Evolutionary conservation across 2,113 vertebrate species (phyloP), one percentile per base, ranked within the genome.

Genomic region (Leuciscus idus): DNA sequence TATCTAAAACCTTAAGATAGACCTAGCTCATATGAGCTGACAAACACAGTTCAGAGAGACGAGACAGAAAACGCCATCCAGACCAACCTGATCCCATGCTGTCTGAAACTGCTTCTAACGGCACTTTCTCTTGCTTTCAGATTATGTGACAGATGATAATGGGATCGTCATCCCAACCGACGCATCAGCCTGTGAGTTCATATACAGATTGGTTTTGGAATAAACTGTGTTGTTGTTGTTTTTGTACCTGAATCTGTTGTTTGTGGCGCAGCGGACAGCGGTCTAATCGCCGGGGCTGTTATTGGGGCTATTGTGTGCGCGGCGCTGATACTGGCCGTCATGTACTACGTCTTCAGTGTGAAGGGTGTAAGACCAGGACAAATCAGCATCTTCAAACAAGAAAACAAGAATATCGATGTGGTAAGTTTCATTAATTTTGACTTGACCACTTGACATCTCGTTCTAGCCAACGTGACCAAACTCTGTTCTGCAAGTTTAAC

Each of bases 291-390:
- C 0, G 95, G 92, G 0, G 92, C 77, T 0, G 0, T 94, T 23
- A 89, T 94, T 2, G 92, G 87, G 26, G 92, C 90, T 11, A 10
- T 94, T 0, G 0, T 92, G 43, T 1, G 90, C 0, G 10, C 85
- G 28, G 23, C 1, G 59, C 19, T 94, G 57, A 77, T 94, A 2
- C 55, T 66, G 1, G 94, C 91, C 17, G 13, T 88, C 6, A 50
- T 94, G 28, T 95, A 87, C 89, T 96, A 93, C 2, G 0, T 91
- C 62, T 87, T 94, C 77, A 86, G n/a, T 0, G 87, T 94, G 8
- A 76, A 88, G 4, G 92, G 93, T 0, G 89, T 93, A 12, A 95
- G 93, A 85, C 39, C 89, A 10, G 92, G 89, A 52, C 11, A 23
- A 26, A 1, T 92, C n/a, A 90, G 90, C 4, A 81, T 93, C 59